Evolutionary conservation across 2,113 vertebrate genomes (phyloP).

Genomic region (Rhea americana): DNA sequence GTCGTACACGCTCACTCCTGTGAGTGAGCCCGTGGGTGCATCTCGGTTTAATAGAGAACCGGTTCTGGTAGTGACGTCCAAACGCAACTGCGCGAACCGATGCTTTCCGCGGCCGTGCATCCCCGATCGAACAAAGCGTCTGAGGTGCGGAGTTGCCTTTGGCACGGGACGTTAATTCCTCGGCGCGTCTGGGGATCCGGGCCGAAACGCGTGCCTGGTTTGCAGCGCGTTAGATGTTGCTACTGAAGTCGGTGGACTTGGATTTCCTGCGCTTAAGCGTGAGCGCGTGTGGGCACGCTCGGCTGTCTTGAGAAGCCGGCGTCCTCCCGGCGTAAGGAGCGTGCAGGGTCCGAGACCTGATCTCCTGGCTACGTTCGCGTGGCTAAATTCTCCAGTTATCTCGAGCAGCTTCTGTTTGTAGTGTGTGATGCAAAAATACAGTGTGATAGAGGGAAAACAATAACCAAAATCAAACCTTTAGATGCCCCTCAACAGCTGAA

Average conservation of each 20-base stretch:
- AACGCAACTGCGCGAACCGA: neutral
- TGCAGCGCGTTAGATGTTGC: fast-evolving
- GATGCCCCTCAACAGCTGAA: slow-evolving; percentile 7
- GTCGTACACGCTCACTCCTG: neutral
- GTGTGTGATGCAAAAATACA: neutral
- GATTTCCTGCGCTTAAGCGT: fast-evolving
- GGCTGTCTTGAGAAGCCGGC: neutral
- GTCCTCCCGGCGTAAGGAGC: too few species aligned
- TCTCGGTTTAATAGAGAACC: neutral
- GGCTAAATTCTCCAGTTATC: neutral
- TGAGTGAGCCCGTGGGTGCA: neutral
- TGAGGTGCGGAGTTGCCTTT: neutral
- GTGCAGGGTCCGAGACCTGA: neutral
- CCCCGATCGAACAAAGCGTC: neutral
- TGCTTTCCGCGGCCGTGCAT: neutral
- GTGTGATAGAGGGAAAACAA: neutral
- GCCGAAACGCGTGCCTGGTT: fast-evolving
- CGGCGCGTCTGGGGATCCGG: neutral
- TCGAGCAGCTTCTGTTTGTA: neutral
- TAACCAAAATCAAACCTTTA: neutral
- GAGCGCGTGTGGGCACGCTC: fast-evolving
- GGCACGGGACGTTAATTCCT: neutral
- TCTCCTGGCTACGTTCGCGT: fast-evolving
- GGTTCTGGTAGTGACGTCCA: neutral
- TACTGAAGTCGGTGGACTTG: neutral